Base-by-base conservation (phyloP, 2,888 invertebrate species). In the Incurvaria masculella region DNA sequence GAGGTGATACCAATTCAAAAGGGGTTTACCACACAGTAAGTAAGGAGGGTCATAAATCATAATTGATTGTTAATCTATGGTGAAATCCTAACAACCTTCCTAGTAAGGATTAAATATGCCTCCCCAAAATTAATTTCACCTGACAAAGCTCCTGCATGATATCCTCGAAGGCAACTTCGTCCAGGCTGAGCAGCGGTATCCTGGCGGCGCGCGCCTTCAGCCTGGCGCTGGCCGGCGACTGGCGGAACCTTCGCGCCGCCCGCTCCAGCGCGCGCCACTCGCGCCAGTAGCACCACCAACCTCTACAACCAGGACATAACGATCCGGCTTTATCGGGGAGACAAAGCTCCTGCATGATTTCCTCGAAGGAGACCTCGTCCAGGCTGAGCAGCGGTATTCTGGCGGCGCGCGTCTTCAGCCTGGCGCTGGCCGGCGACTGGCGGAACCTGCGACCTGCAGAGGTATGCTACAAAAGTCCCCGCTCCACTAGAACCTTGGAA, bases 101-200 rank as follows among this genome's bases (percentile, higher is more conserved):
- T 50, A 42, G n/a, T 19, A 4, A 23, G 14, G 26, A 23, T 14
- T 26, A 8, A 21, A 8, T 17, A 16, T 11, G 10, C 20, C 21
- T 2, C 6, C 17, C 16, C 6, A 43, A 38, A 46, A n/a, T n/a
- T n/a, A n/a, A n/a, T n/a, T n/a, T 51, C 60, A 82, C 82, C 69
- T 81, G 79, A 57, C 81, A 81, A 2, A 83, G 56, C 52, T 81
- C 81, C 56, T 80, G 79, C 66, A 82, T 74, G 20, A 81, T 74
- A 49, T 80, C 80, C 46, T 81, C 74, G 61, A 82, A 83, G 33
- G 80, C 75, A n/a, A 76, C 73, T 54, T 75, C 79, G 52, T 81
- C 80, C 3, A 83, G 61, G 20, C 76, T 66, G 45, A 81, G 64
- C 40, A 83, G 59, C 0, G 79, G 69, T 43, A 82, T 76, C 40